A percentile compares a stretch with the other conserved stretches of the same genome.
These are phyloP conservation scores for Trichacis sp. DNA, from an alignment of 2,888 invertebrate species.

Conservation along the genomic window DNA sequence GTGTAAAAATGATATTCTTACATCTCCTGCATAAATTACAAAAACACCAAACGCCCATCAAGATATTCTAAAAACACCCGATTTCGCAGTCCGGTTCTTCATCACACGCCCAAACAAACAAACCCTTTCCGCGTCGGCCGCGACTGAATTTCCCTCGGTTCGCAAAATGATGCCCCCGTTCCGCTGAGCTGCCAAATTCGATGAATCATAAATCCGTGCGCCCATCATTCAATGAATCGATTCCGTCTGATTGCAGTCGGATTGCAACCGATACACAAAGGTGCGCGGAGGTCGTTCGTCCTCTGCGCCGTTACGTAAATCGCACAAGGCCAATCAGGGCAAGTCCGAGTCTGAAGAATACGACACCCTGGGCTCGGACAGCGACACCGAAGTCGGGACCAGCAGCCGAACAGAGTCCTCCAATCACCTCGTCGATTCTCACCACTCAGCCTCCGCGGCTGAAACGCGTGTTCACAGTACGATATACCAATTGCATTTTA, in stretches of 20 bases:
- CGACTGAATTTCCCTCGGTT: too few relatives aligned
- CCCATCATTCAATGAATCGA: conserved; percentile 49
- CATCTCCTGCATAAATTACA: too few relatives aligned
- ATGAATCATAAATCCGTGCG: conserved; percentile 43
- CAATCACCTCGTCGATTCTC: conserved; percentile 70
- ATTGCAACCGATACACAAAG: conserved; percentile 70
- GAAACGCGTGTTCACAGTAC: conserved; percentile 69
- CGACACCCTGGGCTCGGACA: conserved; percentile 85
- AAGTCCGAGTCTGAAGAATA: conserved; percentile 96
- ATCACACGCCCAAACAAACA: too few relatives aligned
- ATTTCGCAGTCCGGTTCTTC: too few relatives aligned
- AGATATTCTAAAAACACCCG: too few relatives aligned
- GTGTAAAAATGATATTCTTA: too few relatives aligned
- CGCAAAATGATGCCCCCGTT: too few relatives aligned
- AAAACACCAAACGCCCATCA: too few relatives aligned
- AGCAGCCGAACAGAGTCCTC: conserved; percentile 71
- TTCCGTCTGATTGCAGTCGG: conserved; percentile 70
- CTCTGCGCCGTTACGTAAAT: conserved; percentile 69
- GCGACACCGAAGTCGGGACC: conserved; percentile 80
- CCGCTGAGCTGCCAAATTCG: conserved; percentile 8
- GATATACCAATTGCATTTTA: conserved; percentile 46
- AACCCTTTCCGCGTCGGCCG: too few relatives aligned
- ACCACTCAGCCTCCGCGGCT: conserved; percentile 67
- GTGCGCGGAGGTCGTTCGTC: conserved; percentile 69
- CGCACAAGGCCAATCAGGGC: conserved; percentile 88